A percentile compares a stretch with the other conserved stretches of the same genome.
These are phyloP conservation scores for Cotesia congregata DNA, from an alignment of 2,888 invertebrate genomes.

Conservation along the genomic window DNA sequence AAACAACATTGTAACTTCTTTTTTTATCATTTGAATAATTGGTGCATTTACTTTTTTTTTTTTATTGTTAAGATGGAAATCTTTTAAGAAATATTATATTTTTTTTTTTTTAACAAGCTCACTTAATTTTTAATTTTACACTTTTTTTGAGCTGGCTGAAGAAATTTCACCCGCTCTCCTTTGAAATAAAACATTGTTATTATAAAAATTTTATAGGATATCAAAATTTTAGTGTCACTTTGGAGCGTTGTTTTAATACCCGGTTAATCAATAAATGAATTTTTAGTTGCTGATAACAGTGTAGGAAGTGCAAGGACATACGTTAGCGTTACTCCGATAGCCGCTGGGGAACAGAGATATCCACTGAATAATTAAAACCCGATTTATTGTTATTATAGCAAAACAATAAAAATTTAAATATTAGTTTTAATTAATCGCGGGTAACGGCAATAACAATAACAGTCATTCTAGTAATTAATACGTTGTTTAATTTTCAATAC, in stretches of 20 bases:
- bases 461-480: neutral
- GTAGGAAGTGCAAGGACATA: neutral
- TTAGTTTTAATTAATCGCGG: constrained; percentile 7
- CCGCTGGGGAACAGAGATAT: neutral
- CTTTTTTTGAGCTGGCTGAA: no score
- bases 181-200: no score
- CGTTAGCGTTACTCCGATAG: neutral
- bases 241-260: neutral
- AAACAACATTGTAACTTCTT: no score
- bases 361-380: constrained; percentile 40
- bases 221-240: neutral
- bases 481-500: neutral
- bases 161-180: no score
- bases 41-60: no score
- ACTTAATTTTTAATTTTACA: no score
- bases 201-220: neutral
- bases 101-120: no score
- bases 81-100: no score
- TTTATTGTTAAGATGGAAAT: no score
- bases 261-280: neutral
- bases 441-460: neutral
- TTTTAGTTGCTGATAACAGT: neutral
- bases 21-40: no score
- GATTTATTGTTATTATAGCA: constrained; percentile 36
- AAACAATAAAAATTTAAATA: constrained; percentile 12